Evolutionary conservation across 53 echinoderm and acorn worm species (phyloP).

Genomic region (Mesocentrotus franciscanus): DNA sequence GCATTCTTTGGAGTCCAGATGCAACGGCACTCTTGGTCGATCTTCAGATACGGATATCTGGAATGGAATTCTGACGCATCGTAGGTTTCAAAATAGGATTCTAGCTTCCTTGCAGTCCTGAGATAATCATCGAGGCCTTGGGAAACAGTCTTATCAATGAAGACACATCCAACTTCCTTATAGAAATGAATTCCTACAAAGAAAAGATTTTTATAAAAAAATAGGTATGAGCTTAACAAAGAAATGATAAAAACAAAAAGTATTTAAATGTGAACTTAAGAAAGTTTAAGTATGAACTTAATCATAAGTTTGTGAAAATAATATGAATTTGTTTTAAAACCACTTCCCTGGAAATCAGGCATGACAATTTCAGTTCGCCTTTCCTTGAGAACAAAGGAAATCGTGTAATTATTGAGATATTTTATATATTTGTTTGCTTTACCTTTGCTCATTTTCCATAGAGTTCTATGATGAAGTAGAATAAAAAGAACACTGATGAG

Average conservation of each 20-base stretch:
- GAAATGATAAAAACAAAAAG: too few relatives aligned
- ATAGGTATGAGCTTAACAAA: too few relatives aligned
- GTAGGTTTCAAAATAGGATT: not conserved
- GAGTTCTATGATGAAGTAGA: not conserved
- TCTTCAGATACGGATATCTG: constrained; percentile 43
- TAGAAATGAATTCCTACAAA: constrained; percentile 51
- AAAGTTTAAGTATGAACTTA: not conserved
- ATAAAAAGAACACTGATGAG: not conserved
- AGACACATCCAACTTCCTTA: constrained; percentile 55
- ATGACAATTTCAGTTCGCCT: too few relatives aligned
- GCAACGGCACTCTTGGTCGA: constrained; percentile 38
- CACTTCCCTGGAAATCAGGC: too few relatives aligned
- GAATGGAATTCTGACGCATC: constrained; percentile 22
- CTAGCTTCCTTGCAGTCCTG: not conserved
- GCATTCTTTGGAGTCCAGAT: constrained; percentile 72
- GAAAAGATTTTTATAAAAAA: too few relatives aligned
- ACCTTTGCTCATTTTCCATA: not conserved
- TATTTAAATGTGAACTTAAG: too few relatives aligned
- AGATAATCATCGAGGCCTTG: not conserved
- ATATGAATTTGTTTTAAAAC: too few relatives aligned
- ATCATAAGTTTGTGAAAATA: not conserved
- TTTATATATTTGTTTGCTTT: not conserved
- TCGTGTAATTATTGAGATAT: too few relatives aligned
- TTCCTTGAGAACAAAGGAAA: too few relatives aligned
- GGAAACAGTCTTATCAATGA: not conserved